phyloP scores from a whole-genome alignment of 1,140 invertebrate species.

The Latrodectus geometricus region DNA sequence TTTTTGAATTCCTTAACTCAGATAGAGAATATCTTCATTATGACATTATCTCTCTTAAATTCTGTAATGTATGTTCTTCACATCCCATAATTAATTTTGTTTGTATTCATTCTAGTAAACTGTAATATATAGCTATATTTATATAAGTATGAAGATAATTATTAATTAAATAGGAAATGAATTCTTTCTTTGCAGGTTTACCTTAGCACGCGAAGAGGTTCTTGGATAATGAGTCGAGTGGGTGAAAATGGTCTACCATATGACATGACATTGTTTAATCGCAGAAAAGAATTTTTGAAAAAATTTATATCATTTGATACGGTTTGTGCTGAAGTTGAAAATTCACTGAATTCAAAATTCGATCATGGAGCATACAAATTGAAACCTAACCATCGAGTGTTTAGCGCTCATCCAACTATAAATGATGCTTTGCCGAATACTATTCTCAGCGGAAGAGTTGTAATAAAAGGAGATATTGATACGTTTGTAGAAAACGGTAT shows the following conservation, averaged over 20 bases:
- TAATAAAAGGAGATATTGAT: constrained; percentile 69
- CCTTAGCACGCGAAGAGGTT: constrained; percentile 71
- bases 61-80: no score
- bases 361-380: constrained; percentile 71
- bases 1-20: no score
- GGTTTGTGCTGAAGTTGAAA: constrained; percentile 45
- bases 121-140: no score
- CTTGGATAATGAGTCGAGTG: constrained; percentile 71
- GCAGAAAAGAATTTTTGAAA: constrained; percentile 20
- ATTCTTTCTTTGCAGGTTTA: constrained; percentile 67
- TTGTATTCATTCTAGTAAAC: no score
- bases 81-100: no score
- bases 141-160: no score
- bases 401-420: constrained; percentile 72
- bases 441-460: constrained; percentile 70
- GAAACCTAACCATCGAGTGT: constrained; percentile 69
- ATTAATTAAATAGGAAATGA: not conserved
- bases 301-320: constrained; percentile 34
- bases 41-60: no score
- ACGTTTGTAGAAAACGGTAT: constrained; percentile 67
- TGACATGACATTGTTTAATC: constrained; percentile 63
- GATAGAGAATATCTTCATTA: no score
- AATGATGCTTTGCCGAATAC: constrained; percentile 73
- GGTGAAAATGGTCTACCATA: constrained; percentile 68
- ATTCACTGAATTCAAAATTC: constrained; percentile 66